Conservation (phyloP, 64 coral and sea anemone genomes). For the Porites lutea region DNA sequence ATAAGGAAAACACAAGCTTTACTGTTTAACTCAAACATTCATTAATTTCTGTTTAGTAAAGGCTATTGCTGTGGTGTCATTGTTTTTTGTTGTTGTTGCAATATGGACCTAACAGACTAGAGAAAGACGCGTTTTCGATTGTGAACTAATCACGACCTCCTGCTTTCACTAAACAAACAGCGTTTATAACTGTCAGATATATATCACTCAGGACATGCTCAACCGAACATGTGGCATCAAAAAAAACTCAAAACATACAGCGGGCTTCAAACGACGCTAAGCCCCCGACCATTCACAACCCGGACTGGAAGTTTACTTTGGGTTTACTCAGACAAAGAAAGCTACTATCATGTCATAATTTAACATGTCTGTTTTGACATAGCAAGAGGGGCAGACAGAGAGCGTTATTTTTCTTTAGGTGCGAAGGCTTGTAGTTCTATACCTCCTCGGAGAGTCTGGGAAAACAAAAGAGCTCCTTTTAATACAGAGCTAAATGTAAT, state of each 20-base stretch:
- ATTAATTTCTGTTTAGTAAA: too few species aligned
- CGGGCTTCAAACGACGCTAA: background rate
- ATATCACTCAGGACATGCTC: background rate
- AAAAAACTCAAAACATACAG: constrained; percentile 17
- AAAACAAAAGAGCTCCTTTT: constrained; percentile 14
- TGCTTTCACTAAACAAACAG: constrained; percentile 2
- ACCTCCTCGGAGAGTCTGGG: constrained; percentile 21
- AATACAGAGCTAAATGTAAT: background rate
- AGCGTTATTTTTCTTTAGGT: background rate
- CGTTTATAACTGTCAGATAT: background rate
- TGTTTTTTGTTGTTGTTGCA: too few species aligned
- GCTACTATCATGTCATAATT: constrained; percentile 35
- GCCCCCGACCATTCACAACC: background rate
- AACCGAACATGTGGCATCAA: constrained; percentile 16
- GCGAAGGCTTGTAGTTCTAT: background rate
- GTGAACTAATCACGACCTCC: background rate
- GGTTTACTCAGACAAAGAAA: constrained; percentile 36
- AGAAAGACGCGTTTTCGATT: background rate
- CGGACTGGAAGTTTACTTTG: constrained; percentile 33
- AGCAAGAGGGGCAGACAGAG: constrained; percentile 5
- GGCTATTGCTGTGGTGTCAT: too few species aligned
- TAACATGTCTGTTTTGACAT: constrained; percentile 36
- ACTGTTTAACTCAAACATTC: too few species aligned
- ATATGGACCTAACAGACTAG: too few species aligned
- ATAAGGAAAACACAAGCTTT: too few species aligned